A percentile compares a stretch with the other conserved stretches of the same genome.
Conservation (phyloP, 2,888 invertebrate genomes). For the Listrodromus nycthemerus region DNA sequence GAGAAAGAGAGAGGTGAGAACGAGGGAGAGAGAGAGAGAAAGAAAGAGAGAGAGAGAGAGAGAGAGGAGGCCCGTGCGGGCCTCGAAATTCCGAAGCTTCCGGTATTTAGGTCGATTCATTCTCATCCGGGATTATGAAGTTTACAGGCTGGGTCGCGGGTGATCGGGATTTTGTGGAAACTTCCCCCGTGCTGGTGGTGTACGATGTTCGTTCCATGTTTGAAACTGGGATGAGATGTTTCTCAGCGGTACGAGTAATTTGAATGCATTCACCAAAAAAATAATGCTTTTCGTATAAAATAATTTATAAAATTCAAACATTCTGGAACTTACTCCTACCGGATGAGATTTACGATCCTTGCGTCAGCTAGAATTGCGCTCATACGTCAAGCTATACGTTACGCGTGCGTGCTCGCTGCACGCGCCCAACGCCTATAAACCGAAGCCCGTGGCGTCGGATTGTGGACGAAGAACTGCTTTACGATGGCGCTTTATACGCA, state of each 20-base stretch:
- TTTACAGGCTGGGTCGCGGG: constrained; percentile 30
- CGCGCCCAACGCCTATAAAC: constrained; percentile 9
- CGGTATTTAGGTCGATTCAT: constrained; percentile 45
- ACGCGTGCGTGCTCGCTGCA: constrained; percentile 15
- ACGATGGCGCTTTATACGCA: constrained; percentile 25
- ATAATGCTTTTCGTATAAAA: not conserved
- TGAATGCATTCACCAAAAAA: not conserved
- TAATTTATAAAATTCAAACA: not conserved
- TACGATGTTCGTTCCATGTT: not conserved
- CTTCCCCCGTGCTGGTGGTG: not conserved
- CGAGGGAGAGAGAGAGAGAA: not conserved
- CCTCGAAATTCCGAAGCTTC: constrained; percentile 28
- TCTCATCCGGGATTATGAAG: constrained; percentile 35
- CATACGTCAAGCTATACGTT: constrained; percentile 8
- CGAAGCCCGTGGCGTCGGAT: not conserved
- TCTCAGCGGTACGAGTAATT: not conserved
- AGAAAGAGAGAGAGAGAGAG: not conserved
- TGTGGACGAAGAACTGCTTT: constrained; percentile 10
- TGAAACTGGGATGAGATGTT: not conserved
- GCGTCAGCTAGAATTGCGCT: not conserved
- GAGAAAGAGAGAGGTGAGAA: not conserved
- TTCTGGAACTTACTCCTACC: not conserved
- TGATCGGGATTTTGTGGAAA: constrained; percentile 36
- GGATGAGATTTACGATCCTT: not conserved
- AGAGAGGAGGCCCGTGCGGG: constrained; percentile 4